Percentiles rank a stretch among this genome's conserved stretches.
Evolutionary conservation across 2,113 vertebrate species (phyloP).

Genomic region (Sebastes fasciatus): DNA sequence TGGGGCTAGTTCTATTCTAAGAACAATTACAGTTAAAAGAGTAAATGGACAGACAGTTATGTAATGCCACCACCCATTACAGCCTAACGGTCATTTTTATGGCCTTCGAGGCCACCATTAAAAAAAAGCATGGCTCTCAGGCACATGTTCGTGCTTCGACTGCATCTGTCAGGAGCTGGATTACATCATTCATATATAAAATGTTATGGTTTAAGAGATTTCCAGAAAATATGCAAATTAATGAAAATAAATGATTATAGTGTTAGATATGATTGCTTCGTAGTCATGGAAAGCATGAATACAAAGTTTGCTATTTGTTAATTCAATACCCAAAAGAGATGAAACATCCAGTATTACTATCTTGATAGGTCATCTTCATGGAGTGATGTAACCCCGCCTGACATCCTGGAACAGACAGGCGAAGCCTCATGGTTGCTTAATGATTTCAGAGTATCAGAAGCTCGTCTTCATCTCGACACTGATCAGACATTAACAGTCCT

Average conservation of each 20-base stretch:
- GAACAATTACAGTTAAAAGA: conserved; percentile 58
- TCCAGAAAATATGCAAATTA: background rate
- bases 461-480: conserved; percentile 6
- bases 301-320: background rate
- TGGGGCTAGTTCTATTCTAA: conserved; percentile 55
- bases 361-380: background rate
- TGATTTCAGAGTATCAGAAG: conserved; percentile 16
- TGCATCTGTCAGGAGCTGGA: background rate
- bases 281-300: background rate
- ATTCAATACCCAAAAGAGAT: background rate
- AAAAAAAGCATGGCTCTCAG: background rate
- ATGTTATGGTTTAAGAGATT: background rate
- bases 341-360: background rate
- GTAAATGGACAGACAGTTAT: conserved; percentile 59
- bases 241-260: background rate
- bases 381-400: background rate
- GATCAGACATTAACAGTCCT: conserved; percentile 30
- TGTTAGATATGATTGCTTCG: background rate
- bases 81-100: conserved; percentile 51
- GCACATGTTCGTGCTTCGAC: background rate
- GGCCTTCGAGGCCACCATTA: conserved; percentile 16
- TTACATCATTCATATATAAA: conserved; percentile 29
- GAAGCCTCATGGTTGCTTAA: background rate
- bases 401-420: conserved; percentile 6
- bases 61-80: conserved; percentile 58